A percentile compares a stretch with the other conserved stretches of the same genome.
phyloP scores from a whole-genome alignment of 1,140 invertebrate species.

The Protaetia brevitarsis region DNA sequence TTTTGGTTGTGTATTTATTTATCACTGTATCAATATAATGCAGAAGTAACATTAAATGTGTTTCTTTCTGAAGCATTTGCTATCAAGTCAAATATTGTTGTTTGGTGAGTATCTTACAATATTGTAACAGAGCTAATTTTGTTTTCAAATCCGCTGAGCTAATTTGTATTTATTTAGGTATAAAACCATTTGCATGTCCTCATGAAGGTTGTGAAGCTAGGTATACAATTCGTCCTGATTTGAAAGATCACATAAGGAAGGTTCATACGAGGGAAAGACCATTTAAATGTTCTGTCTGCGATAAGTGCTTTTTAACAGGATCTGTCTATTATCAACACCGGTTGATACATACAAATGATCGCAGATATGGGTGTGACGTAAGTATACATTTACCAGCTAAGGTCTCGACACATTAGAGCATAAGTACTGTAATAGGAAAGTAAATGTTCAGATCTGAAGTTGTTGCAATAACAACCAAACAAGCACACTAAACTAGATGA shows the following conservation, averaged over 20 bases:
- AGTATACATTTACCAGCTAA: no score
- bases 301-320: constrained; percentile 70
- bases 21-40: no score
- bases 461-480: no score
- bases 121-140: background rate
- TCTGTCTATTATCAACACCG: constrained; percentile 71
- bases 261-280: constrained; percentile 67
- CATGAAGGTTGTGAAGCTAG: constrained; percentile 59
- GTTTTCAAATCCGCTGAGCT: background rate
- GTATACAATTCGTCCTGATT: constrained; percentile 63
- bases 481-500: no score
- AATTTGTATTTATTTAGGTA: constrained; percentile 47
- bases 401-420: no score
- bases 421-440: no score
- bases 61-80: background rate
- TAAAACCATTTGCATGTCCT: constrained; percentile 59
- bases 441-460: no score
- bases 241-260: constrained; percentile 65
- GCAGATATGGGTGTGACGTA: constrained; percentile 71
- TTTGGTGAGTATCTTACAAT: background rate
- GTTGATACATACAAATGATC: constrained; percentile 76
- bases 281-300: constrained; percentile 67
- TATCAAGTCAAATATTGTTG: background rate
- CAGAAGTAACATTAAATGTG: no score
- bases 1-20: background rate